These are phyloP conservation scores for Tineola bisselliella DNA, from an alignment of 2,888 invertebrate genomes.

Conservation along the genomic window DNA sequence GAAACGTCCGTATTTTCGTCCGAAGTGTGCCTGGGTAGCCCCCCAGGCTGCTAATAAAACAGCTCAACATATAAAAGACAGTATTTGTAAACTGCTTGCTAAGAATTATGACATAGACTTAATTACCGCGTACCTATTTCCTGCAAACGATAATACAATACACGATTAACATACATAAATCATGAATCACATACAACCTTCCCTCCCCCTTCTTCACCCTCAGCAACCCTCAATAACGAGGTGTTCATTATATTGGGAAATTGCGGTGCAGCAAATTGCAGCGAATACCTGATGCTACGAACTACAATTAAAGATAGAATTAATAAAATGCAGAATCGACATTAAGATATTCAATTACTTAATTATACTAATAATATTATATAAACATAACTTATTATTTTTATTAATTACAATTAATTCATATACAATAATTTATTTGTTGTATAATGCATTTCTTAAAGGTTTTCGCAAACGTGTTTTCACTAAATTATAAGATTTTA, in stretches of 20 bases:
- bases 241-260: slow-evolving; percentile 15
- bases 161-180: slow-evolving; percentile 8
- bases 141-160: slow-evolving; percentile 3
- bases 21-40: too few relatives aligned
- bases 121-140: background rate
- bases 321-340: background rate
- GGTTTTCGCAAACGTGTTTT: too few relatives aligned
- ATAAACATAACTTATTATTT: too few relatives aligned
- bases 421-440: too few relatives aligned
- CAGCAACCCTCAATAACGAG: slow-evolving; percentile 16
- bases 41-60: too few relatives aligned
- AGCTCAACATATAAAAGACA: background rate
- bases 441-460: too few relatives aligned
- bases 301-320: background rate
- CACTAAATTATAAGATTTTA: too few relatives aligned
- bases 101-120: background rate
- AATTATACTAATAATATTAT: too few relatives aligned
- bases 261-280: slow-evolving; percentile 17
- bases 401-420: too few relatives aligned
- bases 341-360: background rate
- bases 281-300: slow-evolving; percentile 3
- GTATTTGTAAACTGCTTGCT: background rate
- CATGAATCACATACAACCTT: background rate
- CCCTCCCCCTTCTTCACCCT: background rate
- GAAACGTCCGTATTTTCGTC: too few relatives aligned